These are phyloP conservation scores for Polydrusus pterygomalis DNA, from an alignment of 2,888 invertebrate genomes.

Conservation along the genomic window DNA sequence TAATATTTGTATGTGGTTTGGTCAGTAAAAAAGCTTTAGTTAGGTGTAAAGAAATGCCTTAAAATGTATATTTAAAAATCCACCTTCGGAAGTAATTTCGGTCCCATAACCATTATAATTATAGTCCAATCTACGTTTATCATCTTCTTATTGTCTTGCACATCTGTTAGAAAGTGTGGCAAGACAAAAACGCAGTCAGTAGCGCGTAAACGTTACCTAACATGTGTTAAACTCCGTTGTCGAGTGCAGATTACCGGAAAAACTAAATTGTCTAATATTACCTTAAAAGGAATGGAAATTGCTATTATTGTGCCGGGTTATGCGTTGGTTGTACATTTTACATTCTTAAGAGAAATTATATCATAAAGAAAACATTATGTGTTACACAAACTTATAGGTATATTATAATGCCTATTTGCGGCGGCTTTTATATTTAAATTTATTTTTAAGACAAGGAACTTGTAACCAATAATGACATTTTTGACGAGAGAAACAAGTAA, in stretches of 20 bases:
- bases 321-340: background rate
- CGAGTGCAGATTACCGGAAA: conserved; percentile 22
- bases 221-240: conserved; percentile 20
- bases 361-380: background rate
- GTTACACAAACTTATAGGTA: too few relatives aligned
- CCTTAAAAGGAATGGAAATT: conserved; percentile 18
- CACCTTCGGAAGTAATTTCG: background rate
- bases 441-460: too few relatives aligned
- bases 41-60: too few relatives aligned
- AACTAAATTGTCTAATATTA: conserved; percentile 13
- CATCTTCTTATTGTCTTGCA: conserved; percentile 10
- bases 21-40: too few relatives aligned
- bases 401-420: too few relatives aligned
- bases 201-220: conserved; percentile 26
- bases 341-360: conserved; percentile 4
- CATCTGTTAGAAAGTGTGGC: conserved; percentile 29
- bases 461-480: too few relatives aligned
- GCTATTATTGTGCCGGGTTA: background rate
- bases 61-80: background rate
- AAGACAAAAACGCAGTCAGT: conserved; percentile 17
- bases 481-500: too few relatives aligned
- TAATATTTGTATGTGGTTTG: too few relatives aligned
- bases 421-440: too few relatives aligned
- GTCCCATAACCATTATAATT: background rate
- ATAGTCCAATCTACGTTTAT: background rate